A percentile compares a stretch with the other conserved stretches of the same genome.
Conservation (phyloP, 2,113 vertebrate species). For the Cinclus cinclus region DNA sequence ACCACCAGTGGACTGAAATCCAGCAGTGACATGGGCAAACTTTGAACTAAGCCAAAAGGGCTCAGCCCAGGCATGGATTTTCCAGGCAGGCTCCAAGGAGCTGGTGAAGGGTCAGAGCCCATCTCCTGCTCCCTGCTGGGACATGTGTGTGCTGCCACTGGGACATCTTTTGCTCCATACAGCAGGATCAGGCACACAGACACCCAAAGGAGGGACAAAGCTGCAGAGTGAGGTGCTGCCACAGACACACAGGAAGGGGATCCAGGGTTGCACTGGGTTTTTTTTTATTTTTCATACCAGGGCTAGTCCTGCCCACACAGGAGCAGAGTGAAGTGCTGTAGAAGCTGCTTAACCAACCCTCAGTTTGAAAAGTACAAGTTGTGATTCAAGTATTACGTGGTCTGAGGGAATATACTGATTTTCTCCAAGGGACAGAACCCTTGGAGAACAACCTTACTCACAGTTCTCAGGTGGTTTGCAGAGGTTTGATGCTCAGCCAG, state of each 20-base stretch:
- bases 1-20: background rate
- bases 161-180: accelerated
- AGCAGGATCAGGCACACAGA: background rate
- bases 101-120: background rate
- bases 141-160: accelerated
- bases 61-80: background rate
- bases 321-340: background rate
- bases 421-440: background rate
- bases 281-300: background rate
- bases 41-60: background rate
- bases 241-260: background rate
- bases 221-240: background rate
- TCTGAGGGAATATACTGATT: background rate
- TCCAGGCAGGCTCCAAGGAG: background rate
- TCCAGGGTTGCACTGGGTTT: accelerated
- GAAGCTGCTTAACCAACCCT: background rate
- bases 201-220: background rate
- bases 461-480: background rate
- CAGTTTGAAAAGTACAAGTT: background rate
- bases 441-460: background rate
- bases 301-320: background rate
- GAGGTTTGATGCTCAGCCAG: background rate
- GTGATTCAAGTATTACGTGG: background rate
- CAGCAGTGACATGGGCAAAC: background rate
- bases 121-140: background rate